A percentile compares a stretch with the other conserved stretches of the same genome.
These are phyloP conservation scores for Hyalella azteca DNA, from an alignment of 2,888 invertebrate genomes.

Conservation along the genomic window DNA sequence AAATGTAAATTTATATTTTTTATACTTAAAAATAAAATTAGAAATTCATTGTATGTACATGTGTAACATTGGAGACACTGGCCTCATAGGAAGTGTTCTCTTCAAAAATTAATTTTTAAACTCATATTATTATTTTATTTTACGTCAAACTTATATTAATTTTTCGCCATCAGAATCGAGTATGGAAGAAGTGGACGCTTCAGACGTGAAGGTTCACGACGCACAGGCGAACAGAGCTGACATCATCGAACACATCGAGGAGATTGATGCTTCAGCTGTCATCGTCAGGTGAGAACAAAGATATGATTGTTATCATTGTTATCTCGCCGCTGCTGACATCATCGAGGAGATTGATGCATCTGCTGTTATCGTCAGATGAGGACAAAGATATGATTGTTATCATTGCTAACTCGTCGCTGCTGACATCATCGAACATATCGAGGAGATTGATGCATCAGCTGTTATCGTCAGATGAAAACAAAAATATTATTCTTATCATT, in stretches of 20 bases:
- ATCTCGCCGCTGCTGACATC: too few species aligned
- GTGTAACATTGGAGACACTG: too few species aligned
- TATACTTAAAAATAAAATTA: too few species aligned
- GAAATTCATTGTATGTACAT: too few species aligned
- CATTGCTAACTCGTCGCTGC: too few species aligned
- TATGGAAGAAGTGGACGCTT: conserved; percentile 52
- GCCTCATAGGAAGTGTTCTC: too few species aligned
- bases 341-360: conserved; percentile 55
- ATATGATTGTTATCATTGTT: too few species aligned
- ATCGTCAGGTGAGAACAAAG: conserved; percentile 43
- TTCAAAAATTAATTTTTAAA: too few species aligned
- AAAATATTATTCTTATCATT: too few species aligned
- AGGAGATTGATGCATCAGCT: conserved; percentile 54
- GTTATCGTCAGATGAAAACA: conserved; percentile 51
- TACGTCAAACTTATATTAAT: neutral
- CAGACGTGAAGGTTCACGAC: conserved; percentile 56
- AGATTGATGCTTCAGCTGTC: conserved; percentile 53
- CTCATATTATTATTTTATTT: too few species aligned
- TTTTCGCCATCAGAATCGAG: conserved; percentile 12
- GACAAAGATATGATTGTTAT: too few species aligned
- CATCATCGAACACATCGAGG: conserved; percentile 53
- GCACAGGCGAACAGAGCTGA: conserved; percentile 52
- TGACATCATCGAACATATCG: conserved; percentile 48
- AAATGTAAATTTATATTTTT: too few species aligned
- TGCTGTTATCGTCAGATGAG: conserved; percentile 51